Base-by-base conservation (phyloP, 2,797 vertebrate genomes). In the Babyrousa celebensis region DNA sequence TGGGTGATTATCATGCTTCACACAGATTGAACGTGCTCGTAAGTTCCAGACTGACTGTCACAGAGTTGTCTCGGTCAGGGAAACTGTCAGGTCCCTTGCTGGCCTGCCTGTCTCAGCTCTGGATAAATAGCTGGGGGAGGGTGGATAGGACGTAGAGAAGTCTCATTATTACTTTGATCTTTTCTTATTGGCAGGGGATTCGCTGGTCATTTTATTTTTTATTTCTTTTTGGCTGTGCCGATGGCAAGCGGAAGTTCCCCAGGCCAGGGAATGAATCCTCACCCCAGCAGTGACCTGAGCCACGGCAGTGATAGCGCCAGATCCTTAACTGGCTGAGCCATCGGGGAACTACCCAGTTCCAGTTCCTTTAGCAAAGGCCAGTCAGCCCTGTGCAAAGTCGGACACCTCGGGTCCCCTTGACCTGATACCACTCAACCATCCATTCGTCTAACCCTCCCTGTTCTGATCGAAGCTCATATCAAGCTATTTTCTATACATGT, bases 111-210 rank as follows among this genome's bases (percentile, higher is more conserved):
- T 74, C 12, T 68, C 72, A 29, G n/a, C 32, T 40, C 56, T 32
- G 16, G n/a, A 5, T 21, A 0, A 18, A 1, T 65, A 1, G 12
- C 1, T 2, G 16, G 58, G 20, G 32, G 52, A 54, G 8, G 5
- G 20, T 3, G 6, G 5, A 11, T 14, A 8, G 72, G 32, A 29
- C 5, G 12, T 23, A 15, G 63, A 3, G 86, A 67, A 16, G 12
- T 11, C 48, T 48, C 7, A 27, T 21, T 5, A 32, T 40, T 18
- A 23, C 56, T 60, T 29, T 63, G 54, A 77, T 77, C 36, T 27
- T 58, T 92, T 40, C 52, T 85, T 56, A 3, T 52, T 20, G 70
- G 75, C 91, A n/a, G 16, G 48, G 20, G 11, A 29, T 70, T 25
- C 2, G 12, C 43, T 65, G 18, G 27, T 58, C 23, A 17, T 86